phyloP scores from a whole-genome alignment of 2,888 invertebrate genomes.

The Spisula subtruncata region DNA sequence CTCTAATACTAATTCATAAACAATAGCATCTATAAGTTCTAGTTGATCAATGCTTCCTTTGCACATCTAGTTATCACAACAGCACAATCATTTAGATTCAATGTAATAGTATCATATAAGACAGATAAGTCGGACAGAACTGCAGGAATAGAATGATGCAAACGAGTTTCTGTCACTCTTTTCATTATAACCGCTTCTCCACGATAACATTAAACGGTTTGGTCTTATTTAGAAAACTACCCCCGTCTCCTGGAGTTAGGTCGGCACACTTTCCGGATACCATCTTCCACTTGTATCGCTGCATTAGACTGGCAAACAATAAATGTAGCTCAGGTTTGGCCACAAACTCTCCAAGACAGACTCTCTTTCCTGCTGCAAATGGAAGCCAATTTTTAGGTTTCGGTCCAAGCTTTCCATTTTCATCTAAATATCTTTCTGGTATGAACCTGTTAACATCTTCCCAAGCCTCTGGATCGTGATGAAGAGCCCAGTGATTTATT shows the following conservation, averaged over 20 bases:
- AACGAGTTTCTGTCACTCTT: too few relatives aligned
- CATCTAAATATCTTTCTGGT: slow-evolving; percentile 81
- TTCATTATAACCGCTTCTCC: slow-evolving; percentile 45
- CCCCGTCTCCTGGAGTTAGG: slow-evolving; percentile 35
- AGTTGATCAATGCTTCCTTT: too few relatives aligned
- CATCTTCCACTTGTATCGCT: slow-evolving; percentile 69
- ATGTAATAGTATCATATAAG: too few relatives aligned
- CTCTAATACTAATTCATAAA: too few relatives aligned
- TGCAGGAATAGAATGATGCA: too few relatives aligned
- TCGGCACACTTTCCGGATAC: slow-evolving; percentile 63
- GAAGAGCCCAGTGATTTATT: slow-evolving; percentile 78
- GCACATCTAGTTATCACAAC: too few relatives aligned
- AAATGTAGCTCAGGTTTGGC: slow-evolving; percentile 80
- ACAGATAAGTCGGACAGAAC: too few relatives aligned
- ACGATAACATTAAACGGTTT: slow-evolving; percentile 60
- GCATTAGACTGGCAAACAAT: slow-evolving; percentile 74
- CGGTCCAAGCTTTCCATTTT: slow-evolving; percentile 75
- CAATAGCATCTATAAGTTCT: too few relatives aligned
- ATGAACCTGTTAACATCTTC: slow-evolving; percentile 75
- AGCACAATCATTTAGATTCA: too few relatives aligned
- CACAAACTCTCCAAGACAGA: slow-evolving; percentile 81
- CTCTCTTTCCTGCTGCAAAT: slow-evolving; percentile 81
- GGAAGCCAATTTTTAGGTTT: slow-evolving; percentile 81
- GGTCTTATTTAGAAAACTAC: slow-evolving; percentile 17
- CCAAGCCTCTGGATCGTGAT: slow-evolving; percentile 78